These are phyloP conservation scores for Cervus canadensis DNA, from an alignment of 2,113 vertebrate genomes.

Conservation along the genomic window DNA sequence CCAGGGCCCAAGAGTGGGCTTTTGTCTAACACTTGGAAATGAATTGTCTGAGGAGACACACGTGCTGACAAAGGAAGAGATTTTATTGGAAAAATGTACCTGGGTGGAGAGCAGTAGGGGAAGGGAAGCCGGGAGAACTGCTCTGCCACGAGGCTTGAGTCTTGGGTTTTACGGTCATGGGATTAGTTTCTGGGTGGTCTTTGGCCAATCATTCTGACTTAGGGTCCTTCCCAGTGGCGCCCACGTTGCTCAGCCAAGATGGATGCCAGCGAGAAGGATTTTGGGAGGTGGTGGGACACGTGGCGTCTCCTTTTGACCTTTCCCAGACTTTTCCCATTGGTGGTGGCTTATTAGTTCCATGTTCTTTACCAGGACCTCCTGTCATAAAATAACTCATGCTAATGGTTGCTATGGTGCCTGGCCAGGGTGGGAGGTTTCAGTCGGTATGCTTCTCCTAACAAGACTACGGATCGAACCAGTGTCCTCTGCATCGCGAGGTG, in stretches of 20 bases:
- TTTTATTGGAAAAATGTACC: background rate
- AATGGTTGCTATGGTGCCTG: background rate
- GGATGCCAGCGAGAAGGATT: background rate
- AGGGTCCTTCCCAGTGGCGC: background rate
- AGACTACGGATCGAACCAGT: background rate
- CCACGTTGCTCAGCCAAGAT: background rate
- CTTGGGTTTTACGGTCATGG: background rate
- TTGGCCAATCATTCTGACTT: background rate
- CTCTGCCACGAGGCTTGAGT: background rate
- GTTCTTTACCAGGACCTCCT: background rate
- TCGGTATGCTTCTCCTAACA: background rate
- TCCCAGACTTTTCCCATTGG: background rate
- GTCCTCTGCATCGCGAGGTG: background rate
- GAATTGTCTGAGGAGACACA: background rate
- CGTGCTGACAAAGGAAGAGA: background rate
- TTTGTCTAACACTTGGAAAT: background rate
- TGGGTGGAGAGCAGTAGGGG: background rate
- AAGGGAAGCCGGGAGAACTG: background rate
- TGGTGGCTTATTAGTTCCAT: background rate
- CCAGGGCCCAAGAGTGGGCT: background rate
- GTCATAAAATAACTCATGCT: background rate
- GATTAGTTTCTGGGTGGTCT: background rate
- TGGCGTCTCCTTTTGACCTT: background rate
- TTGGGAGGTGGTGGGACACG: accelerated
- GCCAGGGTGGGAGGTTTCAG: background rate